Evolutionary conservation across 2,113 vertebrate genomes (phyloP).

Genomic region (Struthidea cinerea): DNA sequence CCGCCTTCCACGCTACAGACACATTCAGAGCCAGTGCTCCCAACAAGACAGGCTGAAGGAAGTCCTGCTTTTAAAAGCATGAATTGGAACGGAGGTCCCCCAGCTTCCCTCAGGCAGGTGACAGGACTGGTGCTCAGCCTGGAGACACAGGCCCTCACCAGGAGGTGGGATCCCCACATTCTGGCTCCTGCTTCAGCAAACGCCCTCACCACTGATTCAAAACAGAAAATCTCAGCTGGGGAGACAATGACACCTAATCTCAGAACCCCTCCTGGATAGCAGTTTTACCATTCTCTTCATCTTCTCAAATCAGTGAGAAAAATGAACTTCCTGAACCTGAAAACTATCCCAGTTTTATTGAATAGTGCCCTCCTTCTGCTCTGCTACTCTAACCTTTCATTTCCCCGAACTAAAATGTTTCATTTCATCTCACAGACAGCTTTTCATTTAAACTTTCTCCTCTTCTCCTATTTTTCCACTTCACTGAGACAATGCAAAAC

Average conservation of each 20-base stretch:
- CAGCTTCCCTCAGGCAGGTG: neutral
- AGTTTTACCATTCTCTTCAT: neutral
- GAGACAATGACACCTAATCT: neutral
- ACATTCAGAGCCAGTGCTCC: neutral
- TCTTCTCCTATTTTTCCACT: neutral
- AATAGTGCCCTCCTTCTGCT: neutral
- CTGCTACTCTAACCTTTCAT: neutral
- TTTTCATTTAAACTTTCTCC: neutral
- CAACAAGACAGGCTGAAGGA: neutral
- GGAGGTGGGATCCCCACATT: neutral
- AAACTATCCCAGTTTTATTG: neutral
- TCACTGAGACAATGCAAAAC: neutral
- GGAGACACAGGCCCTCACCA: neutral
- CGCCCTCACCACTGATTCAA: neutral
- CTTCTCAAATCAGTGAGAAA: neutral
- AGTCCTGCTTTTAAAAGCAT: neutral
- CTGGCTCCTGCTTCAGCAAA: neutral
- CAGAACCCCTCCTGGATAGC: fast-evolving
- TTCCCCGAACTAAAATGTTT: neutral
- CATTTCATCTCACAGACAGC: neutral
- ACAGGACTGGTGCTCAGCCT: neutral
- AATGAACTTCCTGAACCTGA: neutral
- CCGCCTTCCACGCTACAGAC: neutral
- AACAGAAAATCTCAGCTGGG: neutral
- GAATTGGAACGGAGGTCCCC: neutral